Evolutionary conservation across 2,113 vertebrate species (phyloP).

Genomic region (Pseudorhombus dupliciocellatus): DNA sequence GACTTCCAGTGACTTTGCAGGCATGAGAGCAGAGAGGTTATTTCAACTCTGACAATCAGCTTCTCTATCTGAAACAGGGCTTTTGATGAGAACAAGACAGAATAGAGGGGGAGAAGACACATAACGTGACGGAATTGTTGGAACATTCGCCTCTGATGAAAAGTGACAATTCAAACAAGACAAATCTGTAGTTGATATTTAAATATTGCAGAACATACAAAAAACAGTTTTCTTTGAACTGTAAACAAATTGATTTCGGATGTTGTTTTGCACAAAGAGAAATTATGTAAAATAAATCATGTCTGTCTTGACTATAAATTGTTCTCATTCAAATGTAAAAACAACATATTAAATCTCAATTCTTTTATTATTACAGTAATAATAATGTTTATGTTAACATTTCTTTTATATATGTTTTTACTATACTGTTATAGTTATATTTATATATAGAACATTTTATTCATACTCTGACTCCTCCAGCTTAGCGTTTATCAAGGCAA

Average conservation of each 20-base stretch:
- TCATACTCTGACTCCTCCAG: conserved; percentile 62
- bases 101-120: neutral
- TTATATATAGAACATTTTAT: conserved; percentile 68
- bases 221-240: conserved; percentile 58
- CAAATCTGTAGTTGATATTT: conserved; percentile 63
- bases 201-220: conserved; percentile 72
- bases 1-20: conserved; percentile 38
- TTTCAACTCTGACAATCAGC: conserved; percentile 3
- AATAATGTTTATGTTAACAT: conserved; percentile 72
- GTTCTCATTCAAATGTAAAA: conserved; percentile 77
- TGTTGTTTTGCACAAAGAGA: conserved; percentile 69
- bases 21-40: conserved; percentile 34
- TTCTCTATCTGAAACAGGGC: neutral
- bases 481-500: conserved; percentile 70
- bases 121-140: neutral
- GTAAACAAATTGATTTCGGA: conserved; percentile 75
- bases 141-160: conserved; percentile 56
- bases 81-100: conserved; percentile 25
- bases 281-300: conserved; percentile 77
- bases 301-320: conserved; percentile 75
- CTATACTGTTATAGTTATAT: conserved; percentile 79
- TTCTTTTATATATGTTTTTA: conserved; percentile 78
- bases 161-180: conserved; percentile 61
- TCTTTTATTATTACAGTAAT: conserved; percentile 65
- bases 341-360: conserved; percentile 68